A percentile compares a stretch with the other conserved stretches of the same genome.
phyloP scores from a whole-genome alignment of 2,113 vertebrate genomes.

The Parus major region DNA sequence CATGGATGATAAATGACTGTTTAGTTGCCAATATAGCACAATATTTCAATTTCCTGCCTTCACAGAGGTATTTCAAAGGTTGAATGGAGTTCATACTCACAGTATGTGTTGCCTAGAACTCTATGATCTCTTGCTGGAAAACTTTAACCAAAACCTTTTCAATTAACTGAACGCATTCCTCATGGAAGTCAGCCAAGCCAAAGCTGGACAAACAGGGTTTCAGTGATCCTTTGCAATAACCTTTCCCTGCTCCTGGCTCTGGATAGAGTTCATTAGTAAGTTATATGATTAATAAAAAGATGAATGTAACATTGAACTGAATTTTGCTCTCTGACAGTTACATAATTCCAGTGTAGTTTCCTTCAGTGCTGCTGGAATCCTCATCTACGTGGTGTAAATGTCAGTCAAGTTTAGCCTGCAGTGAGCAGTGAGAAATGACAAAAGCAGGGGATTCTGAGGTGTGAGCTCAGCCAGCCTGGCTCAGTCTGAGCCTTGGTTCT shows the following conservation, averaged over 20 bases:
- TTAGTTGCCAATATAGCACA: constrained; percentile 85
- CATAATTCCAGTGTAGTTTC: not conserved
- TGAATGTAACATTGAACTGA: not conserved
- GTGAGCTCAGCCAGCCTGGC: not conserved
- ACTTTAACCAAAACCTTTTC: constrained; percentile 84
- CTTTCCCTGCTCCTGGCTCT: not conserved
- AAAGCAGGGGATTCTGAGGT: not conserved
- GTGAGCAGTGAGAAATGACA: not conserved
- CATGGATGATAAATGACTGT: constrained; percentile 87
- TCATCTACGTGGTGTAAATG: not conserved
- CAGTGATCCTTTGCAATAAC: constrained; percentile 49
- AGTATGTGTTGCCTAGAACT: constrained; percentile 86
- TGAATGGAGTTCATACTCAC: constrained; percentile 90
- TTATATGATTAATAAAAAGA: not conserved
- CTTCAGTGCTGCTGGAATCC: not conserved
- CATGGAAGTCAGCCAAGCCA: constrained; percentile 59
- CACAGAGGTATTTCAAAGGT: constrained; percentile 88
- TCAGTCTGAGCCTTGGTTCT: not conserved
- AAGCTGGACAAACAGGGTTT: constrained; percentile 60
- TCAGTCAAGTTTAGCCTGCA: not conserved
- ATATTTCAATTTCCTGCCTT: constrained; percentile 96
- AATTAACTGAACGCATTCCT: constrained; percentile 85
- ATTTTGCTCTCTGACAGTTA: not conserved
- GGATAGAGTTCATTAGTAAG: not conserved
- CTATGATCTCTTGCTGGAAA: constrained; percentile 75